Base-by-base conservation (phyloP, 2,888 invertebrate genomes). In the Drosophila planitibia region DNA sequence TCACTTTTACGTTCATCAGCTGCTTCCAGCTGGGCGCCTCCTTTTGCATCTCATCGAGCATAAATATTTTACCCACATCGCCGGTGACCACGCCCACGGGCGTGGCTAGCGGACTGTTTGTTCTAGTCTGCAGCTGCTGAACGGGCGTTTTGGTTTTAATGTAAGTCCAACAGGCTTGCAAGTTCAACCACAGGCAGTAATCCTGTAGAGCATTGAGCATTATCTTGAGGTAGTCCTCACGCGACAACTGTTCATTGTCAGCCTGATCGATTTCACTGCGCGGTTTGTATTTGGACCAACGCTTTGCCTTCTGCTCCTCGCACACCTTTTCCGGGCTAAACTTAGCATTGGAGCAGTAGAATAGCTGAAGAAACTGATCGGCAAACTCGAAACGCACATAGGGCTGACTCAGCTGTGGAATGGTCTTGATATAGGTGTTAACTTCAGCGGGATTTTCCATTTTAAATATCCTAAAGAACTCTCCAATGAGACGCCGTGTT, bases 311-410 rank as follows among this genome's bases (percentile, higher is more conserved):
- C 2, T 85, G 77, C 47, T 93, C 89, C n/a, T 91, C 89, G 30
- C 85, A 79, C 4, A 93, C 86, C 59, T 93, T 93, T 22, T 86
- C 83, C 3, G 91, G 91, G 0, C 83, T 76, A 70, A 93, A 89
- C 0, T 74, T 63, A 4, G 82, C 77, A 14, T 68, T 75, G 12
- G 90, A 79, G 22, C 83, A 90, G 63, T 89, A 83, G 41, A 92
- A 92, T 10, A 91, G 64, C 28, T 90, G 83, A 16, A 93, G 76
- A 49, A 93, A 91, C 32, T 89, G 81, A 77, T 93, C 88, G 10
- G 92, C 90, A 33, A 91, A 91, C 44, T 91, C 85, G 47, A 79
- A 93, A 9, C 92, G 91, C 4, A 93, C 78, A 72, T 90, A 93
- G 0, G 91, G 91, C 30, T 90, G 92, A 25, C 87, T 84, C 4